Evolutionary conservation across 2,797 vertebrate species (phyloP).

Genomic region (Ceryle rudis): DNA sequence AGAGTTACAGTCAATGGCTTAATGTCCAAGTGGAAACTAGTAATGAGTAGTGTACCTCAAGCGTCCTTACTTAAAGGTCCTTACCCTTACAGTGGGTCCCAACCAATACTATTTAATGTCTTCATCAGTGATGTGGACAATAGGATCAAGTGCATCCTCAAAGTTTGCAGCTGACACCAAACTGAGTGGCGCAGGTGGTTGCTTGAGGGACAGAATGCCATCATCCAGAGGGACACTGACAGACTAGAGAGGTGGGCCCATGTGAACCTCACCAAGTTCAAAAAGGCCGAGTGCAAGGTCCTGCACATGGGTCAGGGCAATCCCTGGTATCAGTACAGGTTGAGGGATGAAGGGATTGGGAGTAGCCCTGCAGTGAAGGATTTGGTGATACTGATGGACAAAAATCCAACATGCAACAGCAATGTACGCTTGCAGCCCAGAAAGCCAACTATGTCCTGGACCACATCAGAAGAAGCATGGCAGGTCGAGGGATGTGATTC

Average conservation of each 20-base stretch:
- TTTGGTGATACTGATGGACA: not conserved
- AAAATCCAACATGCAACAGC: not conserved
- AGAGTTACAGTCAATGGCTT: not conserved
- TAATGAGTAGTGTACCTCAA: not conserved
- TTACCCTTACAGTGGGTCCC: not conserved
- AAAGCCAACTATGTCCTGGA: not conserved
- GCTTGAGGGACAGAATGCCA: not conserved
- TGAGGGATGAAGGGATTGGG: not conserved
- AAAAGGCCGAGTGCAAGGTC: not conserved
- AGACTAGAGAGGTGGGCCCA: not conserved
- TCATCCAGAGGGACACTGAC: no score
- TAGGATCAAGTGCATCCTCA: not conserved
- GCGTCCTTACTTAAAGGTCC: not conserved
- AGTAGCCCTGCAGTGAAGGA: not conserved
- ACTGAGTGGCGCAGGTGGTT: not conserved
- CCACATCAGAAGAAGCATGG: not conserved
- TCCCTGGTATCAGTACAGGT: not conserved
- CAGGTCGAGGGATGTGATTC: not conserved
- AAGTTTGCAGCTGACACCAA: not conserved
- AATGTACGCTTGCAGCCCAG: not conserved
- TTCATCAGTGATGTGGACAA: not conserved
- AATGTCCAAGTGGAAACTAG: not conserved
- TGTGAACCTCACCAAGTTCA: not conserved
- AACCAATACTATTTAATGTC: not conserved
- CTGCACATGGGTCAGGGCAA: not conserved